These are phyloP conservation scores for Toxotes lorentzi DNA, from an alignment of 2,797 vertebrate genomes.

Conservation along the genomic window DNA sequence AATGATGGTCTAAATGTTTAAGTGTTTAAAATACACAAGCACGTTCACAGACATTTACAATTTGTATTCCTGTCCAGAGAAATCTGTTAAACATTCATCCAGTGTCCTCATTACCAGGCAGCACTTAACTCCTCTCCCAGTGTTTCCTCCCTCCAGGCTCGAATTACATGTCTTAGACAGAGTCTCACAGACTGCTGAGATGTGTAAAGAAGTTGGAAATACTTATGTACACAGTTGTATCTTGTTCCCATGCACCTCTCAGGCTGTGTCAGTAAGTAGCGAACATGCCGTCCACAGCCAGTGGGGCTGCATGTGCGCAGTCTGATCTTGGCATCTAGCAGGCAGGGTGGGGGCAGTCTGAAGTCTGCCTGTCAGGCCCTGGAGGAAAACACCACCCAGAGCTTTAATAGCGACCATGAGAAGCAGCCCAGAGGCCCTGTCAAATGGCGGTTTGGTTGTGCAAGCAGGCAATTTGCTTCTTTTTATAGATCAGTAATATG, in stretches of 20 bases:
- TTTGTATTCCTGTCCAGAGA: constrained; percentile 44
- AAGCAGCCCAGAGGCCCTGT: constrained; percentile 73
- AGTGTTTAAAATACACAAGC: constrained; percentile 4
- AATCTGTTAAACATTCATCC: constrained; percentile 60
- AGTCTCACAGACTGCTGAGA: constrained; percentile 58
- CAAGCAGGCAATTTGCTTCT: constrained; percentile 80
- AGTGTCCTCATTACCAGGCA: constrained; percentile 77
- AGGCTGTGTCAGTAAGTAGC: constrained; percentile 52
- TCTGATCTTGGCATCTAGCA: constrained; percentile 56
- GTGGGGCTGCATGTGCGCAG: constrained; percentile 10
- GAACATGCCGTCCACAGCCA: constrained; percentile 35
- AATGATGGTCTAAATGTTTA: neutral
- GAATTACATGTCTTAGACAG: constrained; percentile 63
- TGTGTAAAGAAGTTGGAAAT: constrained; percentile 66
- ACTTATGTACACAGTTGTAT: constrained; percentile 63
- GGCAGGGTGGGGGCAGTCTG: constrained; percentile 67
- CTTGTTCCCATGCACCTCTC: constrained; percentile 63
- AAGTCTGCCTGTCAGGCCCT: constrained; percentile 71
- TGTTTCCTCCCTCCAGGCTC: constrained; percentile 70
- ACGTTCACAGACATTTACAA: constrained; percentile 1
- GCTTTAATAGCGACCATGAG: constrained; percentile 80
- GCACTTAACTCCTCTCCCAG: constrained; percentile 68
- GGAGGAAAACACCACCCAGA: constrained; percentile 74
- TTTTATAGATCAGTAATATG: constrained; percentile 84
- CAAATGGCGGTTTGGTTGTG: constrained; percentile 71